Conservation (phyloP, 2,888 invertebrate genomes). For the Girardia tigrina region DNA sequence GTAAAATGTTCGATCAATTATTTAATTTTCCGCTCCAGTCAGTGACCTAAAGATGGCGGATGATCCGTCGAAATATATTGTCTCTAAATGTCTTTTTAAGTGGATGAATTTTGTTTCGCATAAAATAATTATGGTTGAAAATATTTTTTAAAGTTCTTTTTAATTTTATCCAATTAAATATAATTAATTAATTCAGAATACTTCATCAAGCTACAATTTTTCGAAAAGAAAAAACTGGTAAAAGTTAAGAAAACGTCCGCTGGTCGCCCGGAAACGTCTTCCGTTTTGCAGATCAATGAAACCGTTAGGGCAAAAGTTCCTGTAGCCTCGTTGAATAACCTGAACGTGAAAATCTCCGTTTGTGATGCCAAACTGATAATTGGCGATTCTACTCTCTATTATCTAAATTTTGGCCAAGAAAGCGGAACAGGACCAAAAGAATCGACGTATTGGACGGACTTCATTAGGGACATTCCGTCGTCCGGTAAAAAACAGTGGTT, state of each 20-base stretch:
- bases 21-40: too few species aligned
- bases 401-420: neutral
- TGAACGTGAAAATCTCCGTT: neutral
- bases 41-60: too few species aligned
- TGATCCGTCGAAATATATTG: too few species aligned
- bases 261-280: neutral
- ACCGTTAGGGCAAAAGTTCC: neutral
- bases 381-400: neutral
- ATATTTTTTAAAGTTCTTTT: too few species aligned
- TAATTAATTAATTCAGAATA: too few species aligned
- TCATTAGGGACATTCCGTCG: neutral
- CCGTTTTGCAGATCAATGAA: neutral
- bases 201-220: neutral
- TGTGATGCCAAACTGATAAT: conserved; percentile 12
- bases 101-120: too few species aligned
- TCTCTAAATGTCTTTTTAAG: too few species aligned
- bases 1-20: too few species aligned
- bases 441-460: neutral
- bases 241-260: neutral
- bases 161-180: too few species aligned
- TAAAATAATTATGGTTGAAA: too few species aligned
- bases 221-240: neutral
- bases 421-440: neutral
- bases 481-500: conserved; percentile 4
- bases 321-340: neutral